Percentiles rank a stretch among this genome's conserved stretches.
These are phyloP conservation scores for Drosophila sucinea DNA, from an alignment of 1,140 invertebrate genomes.

Conservation along the genomic window DNA sequence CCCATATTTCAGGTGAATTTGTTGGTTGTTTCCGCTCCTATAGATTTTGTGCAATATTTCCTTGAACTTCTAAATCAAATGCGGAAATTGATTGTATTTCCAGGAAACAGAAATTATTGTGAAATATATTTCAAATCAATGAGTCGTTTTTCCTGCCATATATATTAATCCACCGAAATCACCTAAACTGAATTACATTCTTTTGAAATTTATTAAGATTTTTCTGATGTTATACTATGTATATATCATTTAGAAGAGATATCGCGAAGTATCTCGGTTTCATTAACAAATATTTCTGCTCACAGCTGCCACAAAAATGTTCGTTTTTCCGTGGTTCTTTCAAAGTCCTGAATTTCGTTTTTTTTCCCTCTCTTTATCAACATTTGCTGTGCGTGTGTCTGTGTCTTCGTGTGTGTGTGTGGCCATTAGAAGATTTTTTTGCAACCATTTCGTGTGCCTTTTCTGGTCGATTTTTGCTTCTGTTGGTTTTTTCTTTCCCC, in stretches of 20 bases:
- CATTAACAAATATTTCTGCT: not conserved
- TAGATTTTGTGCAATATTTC: not conserved
- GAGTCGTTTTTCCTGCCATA: too few species aligned
- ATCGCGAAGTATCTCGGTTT: too few species aligned
- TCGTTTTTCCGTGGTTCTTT: not conserved
- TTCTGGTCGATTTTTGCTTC: not conserved
- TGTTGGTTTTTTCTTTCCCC: constrained; percentile 36
- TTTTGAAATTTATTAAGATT: too few species aligned
- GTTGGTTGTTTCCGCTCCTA: not conserved
- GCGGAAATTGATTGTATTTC: not conserved
- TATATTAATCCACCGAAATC: too few species aligned
- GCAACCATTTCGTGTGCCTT: not conserved
- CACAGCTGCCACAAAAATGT: not conserved
- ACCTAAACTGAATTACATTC: too few species aligned
- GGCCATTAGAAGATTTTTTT: not conserved
- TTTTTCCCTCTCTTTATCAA: not conserved
- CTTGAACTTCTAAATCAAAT: not conserved
- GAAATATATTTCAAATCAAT: too few species aligned
- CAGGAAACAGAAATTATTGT: not conserved
- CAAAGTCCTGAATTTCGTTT: not conserved
- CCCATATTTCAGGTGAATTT: too few species aligned
- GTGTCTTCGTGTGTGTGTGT: not conserved
- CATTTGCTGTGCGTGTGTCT: not conserved
- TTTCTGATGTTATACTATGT: too few species aligned
- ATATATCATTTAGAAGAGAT: too few species aligned